phyloP scores from a whole-genome alignment of 2,888 invertebrate genomes.

The Drosophila histrio region DNA sequence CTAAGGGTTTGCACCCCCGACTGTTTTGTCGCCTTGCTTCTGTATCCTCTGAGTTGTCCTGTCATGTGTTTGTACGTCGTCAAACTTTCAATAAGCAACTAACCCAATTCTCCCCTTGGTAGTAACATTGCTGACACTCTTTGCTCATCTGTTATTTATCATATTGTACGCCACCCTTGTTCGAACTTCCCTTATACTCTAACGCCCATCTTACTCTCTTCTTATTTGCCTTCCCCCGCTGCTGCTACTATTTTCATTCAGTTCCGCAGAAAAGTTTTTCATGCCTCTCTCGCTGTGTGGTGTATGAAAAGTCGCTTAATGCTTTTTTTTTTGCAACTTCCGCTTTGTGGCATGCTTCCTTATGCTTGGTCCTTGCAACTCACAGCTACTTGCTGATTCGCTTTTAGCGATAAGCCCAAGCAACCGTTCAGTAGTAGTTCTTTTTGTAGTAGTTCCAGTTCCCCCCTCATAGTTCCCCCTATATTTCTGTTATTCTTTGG shows the following conservation, averaged over 20 bases:
- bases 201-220: neutral
- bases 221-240: neutral
- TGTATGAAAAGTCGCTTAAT: constrained; percentile 34
- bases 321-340: constrained; percentile 44
- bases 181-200: neutral
- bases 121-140: constrained; percentile 57
- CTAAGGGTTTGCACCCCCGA: neutral
- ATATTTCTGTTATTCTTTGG: neutral
- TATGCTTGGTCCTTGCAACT: constrained; percentile 22
- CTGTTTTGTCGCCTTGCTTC: neutral
- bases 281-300: constrained; percentile 24
- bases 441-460: constrained; percentile 10
- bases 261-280: constrained; percentile 41
- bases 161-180: constrained; percentile 45
- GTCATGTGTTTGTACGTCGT: constrained; percentile 48
- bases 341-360: constrained; percentile 50
- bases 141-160: constrained; percentile 77
- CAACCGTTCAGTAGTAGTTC: constrained; percentile 23
- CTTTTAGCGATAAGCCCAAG: constrained; percentile 60
- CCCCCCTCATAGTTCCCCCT: neutral
- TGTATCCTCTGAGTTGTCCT: constrained; percentile 5
- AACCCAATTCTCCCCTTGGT: constrained; percentile 36
- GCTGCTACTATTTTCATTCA: constrained; percentile 31
- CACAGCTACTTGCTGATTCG: constrained; percentile 49
- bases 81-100: constrained; percentile 65